Evolutionary conservation across 2,888 invertebrate genomes (phyloP).

Genomic region (Salticus scenicus): DNA sequence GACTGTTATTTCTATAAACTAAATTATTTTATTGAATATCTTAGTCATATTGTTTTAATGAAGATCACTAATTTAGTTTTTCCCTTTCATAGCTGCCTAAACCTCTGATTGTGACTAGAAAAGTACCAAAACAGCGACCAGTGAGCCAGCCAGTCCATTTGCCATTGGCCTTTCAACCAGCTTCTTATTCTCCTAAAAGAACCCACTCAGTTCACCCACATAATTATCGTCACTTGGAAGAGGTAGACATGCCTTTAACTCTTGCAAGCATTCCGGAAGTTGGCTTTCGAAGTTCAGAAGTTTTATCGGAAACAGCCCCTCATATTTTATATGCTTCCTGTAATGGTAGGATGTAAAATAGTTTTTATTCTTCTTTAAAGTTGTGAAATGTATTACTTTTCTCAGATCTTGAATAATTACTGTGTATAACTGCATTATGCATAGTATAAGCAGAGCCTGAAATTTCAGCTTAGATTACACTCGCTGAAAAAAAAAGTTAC

Average conservation of each 20-base stretch:
- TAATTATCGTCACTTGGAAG: constrained; percentile 61
- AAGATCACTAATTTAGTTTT: too few species aligned
- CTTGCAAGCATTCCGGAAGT: constrained; percentile 65
- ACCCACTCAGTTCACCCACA: constrained; percentile 46
- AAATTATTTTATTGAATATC: too few species aligned
- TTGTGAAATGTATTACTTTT: too few species aligned
- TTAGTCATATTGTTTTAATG: too few species aligned
- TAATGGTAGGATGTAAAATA: constrained; percentile 68
- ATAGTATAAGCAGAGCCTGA: too few species aligned
- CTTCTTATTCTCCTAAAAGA: constrained; percentile 45
- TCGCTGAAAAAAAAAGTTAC: too few species aligned
- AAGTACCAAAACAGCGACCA: constrained; percentile 43
- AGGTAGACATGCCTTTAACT: constrained; percentile 30
- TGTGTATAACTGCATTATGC: too few species aligned
- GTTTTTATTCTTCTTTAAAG: too few species aligned
- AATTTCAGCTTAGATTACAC: too few species aligned
- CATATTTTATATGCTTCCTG: constrained; percentile 57
- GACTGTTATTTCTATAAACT: too few species aligned
- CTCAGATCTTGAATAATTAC: too few species aligned
- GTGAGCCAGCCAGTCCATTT: constrained; percentile 65
- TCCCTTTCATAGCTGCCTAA: constrained; percentile 16
- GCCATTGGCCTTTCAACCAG: constrained; percentile 49
- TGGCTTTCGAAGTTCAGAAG: constrained; percentile 49
- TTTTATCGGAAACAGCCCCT: constrained; percentile 39
- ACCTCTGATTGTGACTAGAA: constrained; percentile 6